phyloP scores from a whole-genome alignment of 2,797 vertebrate genomes.

The Sebastes itinus region DNA sequence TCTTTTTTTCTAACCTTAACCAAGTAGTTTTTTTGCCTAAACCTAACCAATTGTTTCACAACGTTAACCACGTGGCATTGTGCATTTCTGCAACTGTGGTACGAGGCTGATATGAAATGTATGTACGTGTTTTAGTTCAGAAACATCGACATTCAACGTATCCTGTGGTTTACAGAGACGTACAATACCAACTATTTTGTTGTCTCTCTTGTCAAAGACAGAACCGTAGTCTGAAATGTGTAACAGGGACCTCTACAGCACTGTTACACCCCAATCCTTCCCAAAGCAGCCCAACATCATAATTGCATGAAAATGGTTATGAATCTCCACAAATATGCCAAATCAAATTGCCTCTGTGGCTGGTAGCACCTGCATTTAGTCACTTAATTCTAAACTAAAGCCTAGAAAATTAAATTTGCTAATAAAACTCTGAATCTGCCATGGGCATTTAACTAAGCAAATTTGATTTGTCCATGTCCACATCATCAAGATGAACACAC shows the following conservation, averaged over 20 bases:
- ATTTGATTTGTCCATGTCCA: constrained; percentile 33
- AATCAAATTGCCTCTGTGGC: constrained; percentile 5
- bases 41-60: background rate
- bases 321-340: constrained; percentile 12
- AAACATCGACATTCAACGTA: background rate
- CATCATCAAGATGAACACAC: background rate
- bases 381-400: constrained; percentile 15
- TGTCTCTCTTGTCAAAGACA: background rate
- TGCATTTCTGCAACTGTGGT: background rate
- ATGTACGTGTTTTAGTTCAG: too few relatives aligned
- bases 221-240: background rate
- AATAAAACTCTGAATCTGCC: constrained; percentile 17
- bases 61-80: background rate
- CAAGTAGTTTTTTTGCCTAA: background rate
- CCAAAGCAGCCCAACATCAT: background rate
- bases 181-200: background rate
- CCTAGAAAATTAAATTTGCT: constrained; percentile 29
- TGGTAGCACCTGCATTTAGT: constrained; percentile 11
- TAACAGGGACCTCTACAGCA: background rate
- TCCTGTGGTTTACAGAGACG: background rate
- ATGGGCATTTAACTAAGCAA: constrained; percentile 2
- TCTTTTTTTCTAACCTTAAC: too few relatives aligned
- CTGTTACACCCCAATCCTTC: background rate
- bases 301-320: background rate
- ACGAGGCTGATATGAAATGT: background rate